These are phyloP conservation scores for Pycnonotus jocosus DNA, from an alignment of 2,113 vertebrate species.

Conservation along the genomic window DNA sequence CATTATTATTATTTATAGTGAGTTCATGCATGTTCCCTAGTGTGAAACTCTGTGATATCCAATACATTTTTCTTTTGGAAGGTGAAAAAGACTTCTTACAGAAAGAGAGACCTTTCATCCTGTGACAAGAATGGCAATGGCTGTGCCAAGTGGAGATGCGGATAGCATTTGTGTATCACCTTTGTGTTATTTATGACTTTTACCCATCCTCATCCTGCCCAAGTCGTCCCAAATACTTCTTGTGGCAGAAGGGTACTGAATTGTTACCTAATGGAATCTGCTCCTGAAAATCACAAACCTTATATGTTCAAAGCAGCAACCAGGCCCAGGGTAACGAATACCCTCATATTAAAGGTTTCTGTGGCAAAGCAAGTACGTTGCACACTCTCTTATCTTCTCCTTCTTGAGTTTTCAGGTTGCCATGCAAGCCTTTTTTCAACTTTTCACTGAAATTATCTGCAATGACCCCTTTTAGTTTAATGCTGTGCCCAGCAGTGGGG, in stretches of 20 bases:
- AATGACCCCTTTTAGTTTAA: neutral
- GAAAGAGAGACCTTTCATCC: neutral
- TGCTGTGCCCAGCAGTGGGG: rapidly evolving
- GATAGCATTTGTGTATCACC: neutral
- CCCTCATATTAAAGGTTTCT: neutral
- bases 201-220: neutral
- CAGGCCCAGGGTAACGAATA: neutral
- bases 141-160: neutral
- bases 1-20: neutral
- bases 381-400: neutral
- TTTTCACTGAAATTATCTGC: neutral
- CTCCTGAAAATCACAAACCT: neutral
- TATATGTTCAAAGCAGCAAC: neutral
- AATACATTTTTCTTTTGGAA: neutral
- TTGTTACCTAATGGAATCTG: neutral
- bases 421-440: neutral
- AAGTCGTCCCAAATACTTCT: neutral
- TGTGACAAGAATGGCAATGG: rapidly evolving
- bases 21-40: neutral
- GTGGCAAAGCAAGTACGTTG: neutral
- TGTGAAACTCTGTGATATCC: neutral
- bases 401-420: neutral
- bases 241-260: neutral
- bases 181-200: neutral
- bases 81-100: neutral